These are phyloP conservation scores for Telenomus remus DNA, from an alignment of 1,140 invertebrate genomes.

Conservation along the genomic window DNA sequence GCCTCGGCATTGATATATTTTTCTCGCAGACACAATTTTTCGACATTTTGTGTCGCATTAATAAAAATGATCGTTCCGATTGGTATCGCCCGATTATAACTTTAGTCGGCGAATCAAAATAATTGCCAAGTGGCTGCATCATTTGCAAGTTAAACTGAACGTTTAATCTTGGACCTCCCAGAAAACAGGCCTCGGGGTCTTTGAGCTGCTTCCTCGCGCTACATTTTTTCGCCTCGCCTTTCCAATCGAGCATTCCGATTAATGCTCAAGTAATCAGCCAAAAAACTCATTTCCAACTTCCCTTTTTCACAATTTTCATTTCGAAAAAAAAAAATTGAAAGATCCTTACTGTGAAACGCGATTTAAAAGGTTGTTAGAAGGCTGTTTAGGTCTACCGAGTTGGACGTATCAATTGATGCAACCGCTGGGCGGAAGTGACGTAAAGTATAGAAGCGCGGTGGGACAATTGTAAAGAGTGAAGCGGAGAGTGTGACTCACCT, in stretches of 20 bases:
- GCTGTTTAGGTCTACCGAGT: slow-evolving; percentile 15
- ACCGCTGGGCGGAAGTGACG: slow-evolving; percentile 45
- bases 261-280: not conserved
- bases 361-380: not conserved
- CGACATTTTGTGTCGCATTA: slow-evolving; percentile 18
- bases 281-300: too few species aligned
- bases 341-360: too few species aligned
- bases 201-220: slow-evolving; percentile 19
- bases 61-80: slow-evolving; percentile 6
- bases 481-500: slow-evolving; percentile 66
- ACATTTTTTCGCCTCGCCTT: slow-evolving; percentile 5
- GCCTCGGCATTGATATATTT: slow-evolving; percentile 14
- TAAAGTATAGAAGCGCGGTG: slow-evolving; percentile 17
- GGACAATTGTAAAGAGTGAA: slow-evolving; percentile 35
- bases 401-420: slow-evolving; percentile 2
- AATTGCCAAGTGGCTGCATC: slow-evolving; percentile 23
- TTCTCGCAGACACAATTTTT: slow-evolving; percentile 16
- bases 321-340: too few species aligned
- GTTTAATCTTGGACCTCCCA: slow-evolving; percentile 50
- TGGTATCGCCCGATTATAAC: slow-evolving; percentile 32
- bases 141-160: slow-evolving; percentile 41
- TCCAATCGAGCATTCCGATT: slow-evolving; percentile 17
- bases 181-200: slow-evolving; percentile 30
- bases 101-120: slow-evolving; percentile 42
- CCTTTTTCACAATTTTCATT: not conserved